Evolutionary conservation across 2,888 invertebrate species (phyloP).

Genomic region (Syrphus vitripennis): DNA sequence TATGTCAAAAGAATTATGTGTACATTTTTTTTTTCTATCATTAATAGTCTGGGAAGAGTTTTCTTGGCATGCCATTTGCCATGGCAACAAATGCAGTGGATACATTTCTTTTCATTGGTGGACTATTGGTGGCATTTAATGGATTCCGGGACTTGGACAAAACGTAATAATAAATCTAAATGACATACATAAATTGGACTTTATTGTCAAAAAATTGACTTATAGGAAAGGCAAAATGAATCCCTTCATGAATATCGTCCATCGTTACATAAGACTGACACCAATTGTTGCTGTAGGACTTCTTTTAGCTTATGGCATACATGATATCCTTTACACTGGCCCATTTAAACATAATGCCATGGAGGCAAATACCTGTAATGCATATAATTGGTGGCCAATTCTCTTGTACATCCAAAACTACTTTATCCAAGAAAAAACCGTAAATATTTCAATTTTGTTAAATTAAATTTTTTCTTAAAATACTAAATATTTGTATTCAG

Average conservation of each 20-base stretch:
- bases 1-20: too few relatives aligned
- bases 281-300: slow-evolving; percentile 81
- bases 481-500: not conserved
- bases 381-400: slow-evolving; percentile 79
- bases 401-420: slow-evolving; percentile 81
- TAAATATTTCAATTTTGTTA: not conserved
- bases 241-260: slow-evolving; percentile 71
- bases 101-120: slow-evolving; percentile 83
- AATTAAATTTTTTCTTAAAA: too few relatives aligned
- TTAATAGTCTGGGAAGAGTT: too few relatives aligned
- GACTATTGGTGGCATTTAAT: slow-evolving; percentile 81
- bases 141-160: slow-evolving; percentile 69
- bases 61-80: slow-evolving; percentile 43
- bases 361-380: slow-evolving; percentile 73
- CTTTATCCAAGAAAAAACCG: slow-evolving; percentile 14
- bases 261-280: slow-evolving; percentile 81
- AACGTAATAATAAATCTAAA: slow-evolving; percentile 2
- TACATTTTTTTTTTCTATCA: too few relatives aligned
- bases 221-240: slow-evolving; percentile 73
- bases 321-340: slow-evolving; percentile 81
- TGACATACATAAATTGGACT: not conserved
- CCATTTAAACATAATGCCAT: slow-evolving; percentile 74
- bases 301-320: slow-evolving; percentile 80
- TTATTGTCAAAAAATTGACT: not conserved
- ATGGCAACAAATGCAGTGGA: slow-evolving; percentile 82